These are phyloP conservation scores for Xerus inauris DNA, from an alignment of 2,113 vertebrate genomes.

Conservation along the genomic window DNA sequence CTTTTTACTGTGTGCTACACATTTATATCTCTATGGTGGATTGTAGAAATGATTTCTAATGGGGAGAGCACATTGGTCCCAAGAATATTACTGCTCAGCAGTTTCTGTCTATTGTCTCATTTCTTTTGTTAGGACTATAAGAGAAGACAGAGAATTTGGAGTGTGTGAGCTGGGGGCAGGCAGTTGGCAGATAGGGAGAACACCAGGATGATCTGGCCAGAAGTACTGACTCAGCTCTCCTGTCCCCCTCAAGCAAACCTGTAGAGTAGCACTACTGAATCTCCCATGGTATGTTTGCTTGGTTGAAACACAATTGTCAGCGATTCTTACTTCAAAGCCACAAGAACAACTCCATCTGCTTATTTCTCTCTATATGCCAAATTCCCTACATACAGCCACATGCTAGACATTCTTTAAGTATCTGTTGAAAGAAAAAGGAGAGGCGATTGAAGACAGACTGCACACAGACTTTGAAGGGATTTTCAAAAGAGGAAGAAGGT, in stretches of 20 bases:
- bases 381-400: neutral
- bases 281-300: neutral
- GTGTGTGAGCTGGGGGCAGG: neutral
- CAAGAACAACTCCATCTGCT: constrained; percentile 49
- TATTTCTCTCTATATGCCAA: neutral
- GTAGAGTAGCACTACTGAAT: neutral
- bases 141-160: constrained; percentile 37
- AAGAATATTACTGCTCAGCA: constrained; percentile 9
- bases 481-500: constrained; percentile 19
- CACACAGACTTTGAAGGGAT: neutral
- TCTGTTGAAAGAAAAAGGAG: constrained; percentile 53
- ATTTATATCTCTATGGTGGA: neutral
- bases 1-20: neutral
- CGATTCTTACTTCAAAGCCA: constrained; percentile 25
- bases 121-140: constrained; percentile 38
- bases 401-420: constrained; percentile 38
- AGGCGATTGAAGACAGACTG: constrained; percentile 4
- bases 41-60: neutral
- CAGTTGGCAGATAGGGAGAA: neutral
- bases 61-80: constrained; percentile 15
- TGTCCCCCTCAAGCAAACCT: neutral
- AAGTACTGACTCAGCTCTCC: constrained; percentile 10
- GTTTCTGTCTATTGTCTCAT: neutral
- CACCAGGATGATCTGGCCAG: neutral
- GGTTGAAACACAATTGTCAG: constrained; percentile 53